Percentiles rank a stretch among this genome's conserved stretches.
Conservation (phyloP, 2,797 vertebrate genomes). For the Eidolon dupreanum region DNA sequence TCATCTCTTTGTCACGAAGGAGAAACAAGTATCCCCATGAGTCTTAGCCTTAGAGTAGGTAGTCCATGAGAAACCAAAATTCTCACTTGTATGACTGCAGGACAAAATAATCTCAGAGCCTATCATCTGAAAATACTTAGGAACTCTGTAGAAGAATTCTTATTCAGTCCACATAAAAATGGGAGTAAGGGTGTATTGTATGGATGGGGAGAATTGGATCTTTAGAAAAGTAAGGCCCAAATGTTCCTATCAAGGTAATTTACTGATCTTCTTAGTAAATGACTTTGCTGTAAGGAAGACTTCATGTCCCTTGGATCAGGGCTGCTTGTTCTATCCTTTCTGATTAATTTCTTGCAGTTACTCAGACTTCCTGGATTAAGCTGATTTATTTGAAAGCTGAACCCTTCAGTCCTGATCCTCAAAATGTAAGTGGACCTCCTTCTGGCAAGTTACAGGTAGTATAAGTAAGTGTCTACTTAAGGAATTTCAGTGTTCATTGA, state of each 20-base stretch:
- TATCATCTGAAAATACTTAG: conserved; percentile 44
- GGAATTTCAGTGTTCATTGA: background rate
- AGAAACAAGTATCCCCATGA: background rate
- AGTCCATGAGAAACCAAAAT: background rate
- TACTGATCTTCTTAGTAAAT: conserved; percentile 24
- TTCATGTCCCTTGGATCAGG: conserved; percentile 42
- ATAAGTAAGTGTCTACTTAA: background rate
- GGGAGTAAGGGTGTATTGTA: background rate
- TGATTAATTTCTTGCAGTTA: conserved; percentile 56
- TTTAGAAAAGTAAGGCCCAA: conserved; percentile 30
- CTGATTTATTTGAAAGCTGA: conserved; percentile 61
- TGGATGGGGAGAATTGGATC: background rate
- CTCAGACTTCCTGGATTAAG: conserved; percentile 61
- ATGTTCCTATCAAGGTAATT: conserved; percentile 50
- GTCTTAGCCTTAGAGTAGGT: background rate
- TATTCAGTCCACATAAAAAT: background rate
- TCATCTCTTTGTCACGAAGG: background rate
- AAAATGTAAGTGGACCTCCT: background rate
- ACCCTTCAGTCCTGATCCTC: background rate
- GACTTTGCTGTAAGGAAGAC: conserved; percentile 10
- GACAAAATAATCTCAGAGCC: conserved; percentile 17
- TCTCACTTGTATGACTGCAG: background rate
- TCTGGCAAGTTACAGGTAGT: background rate
- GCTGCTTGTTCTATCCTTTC: conserved; percentile 30
- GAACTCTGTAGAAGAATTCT: background rate